Base-by-base conservation (phyloP, 2,888 invertebrate genomes). In the Aspidiotus rigidus region DNA sequence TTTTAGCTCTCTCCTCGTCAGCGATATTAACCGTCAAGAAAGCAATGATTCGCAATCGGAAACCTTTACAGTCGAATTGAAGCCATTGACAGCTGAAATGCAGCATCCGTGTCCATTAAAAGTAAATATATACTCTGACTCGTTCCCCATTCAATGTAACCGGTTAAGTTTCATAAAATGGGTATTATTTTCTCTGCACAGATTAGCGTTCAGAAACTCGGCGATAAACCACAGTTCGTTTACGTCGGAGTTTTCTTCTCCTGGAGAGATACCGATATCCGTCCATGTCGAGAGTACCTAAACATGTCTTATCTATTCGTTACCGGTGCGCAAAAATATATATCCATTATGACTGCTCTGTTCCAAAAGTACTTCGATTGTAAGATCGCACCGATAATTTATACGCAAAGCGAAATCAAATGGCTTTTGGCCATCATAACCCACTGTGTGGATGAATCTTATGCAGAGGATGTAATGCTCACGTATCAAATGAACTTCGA, bases 231-330 rank as follows among this genome's bases (percentile, higher is more conserved):
- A 17, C 56, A n/a, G 9, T 55, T 55, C 2, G 40, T 67, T 39
- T 67, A 59, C 39, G 44, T 44, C 28, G 67, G 59, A 15, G 49
- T 67, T 53, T 67, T 67, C 59, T 60, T 60, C 11, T 59, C 67
- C 5, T 67, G 67, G 67, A 57, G 28, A 39, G 17, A n/a, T 6
- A 59, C 44, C 44, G 49, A 57, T 57, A 62, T 16, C 10, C 8
- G 7, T 16, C 28, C 67, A n/a, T 56, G 10, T 11, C 10, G 28
- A 59, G 59, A 59, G 10, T 8, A 64, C 39, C n/a, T 59, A 13
- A 42, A 66, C 17, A 57, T 66, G 44, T 60, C 67, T 10, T 60
- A 49, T 40, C 6, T 67, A 40, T 67, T 49, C 49, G 44, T 44
- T 39, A 53, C 17, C 41, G 67, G 60, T 7, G 9, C 49, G 41